These are phyloP conservation scores for Xerus rutilus DNA, from an alignment of 2,797 vertebrate species.

Conservation along the genomic window DNA sequence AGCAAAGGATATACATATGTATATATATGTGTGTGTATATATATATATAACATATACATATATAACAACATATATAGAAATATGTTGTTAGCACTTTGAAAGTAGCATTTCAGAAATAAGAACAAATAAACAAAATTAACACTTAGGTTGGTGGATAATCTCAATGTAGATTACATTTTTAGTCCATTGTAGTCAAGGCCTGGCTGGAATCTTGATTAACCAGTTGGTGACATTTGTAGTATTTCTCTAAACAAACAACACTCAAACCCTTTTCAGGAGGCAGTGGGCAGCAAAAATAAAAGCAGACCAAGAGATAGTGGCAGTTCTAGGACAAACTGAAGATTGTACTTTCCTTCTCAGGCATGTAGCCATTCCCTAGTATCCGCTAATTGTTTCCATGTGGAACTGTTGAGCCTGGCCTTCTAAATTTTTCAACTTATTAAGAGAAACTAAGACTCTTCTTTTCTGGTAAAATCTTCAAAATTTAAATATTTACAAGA, in stretches of 20 bases:
- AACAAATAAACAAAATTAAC: not conserved
- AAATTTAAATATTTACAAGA: not conserved
- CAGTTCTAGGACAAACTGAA: not conserved
- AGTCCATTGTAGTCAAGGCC: too few species aligned
- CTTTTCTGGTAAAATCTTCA: not conserved
- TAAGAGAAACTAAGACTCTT: not conserved
- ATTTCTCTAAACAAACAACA: not conserved
- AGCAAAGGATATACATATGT: too few species aligned
- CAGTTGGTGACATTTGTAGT: not conserved
- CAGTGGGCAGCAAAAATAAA: not conserved
- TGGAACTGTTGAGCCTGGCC: not conserved
- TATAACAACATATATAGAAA: too few species aligned
- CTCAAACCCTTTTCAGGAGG: too few species aligned
- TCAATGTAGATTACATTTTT: not conserved
- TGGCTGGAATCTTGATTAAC: not conserved
- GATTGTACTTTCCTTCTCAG: too few species aligned
- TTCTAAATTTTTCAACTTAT: not conserved
- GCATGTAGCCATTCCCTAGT: not conserved
- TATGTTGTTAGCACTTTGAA: not conserved
- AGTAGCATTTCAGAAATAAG: not conserved
- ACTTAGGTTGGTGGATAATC: not conserved
- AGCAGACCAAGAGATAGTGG: too few species aligned
- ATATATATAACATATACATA: too few species aligned
- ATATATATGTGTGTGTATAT: too few species aligned
- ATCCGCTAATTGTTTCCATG: not conserved